Evolutionary conservation across 2,113 vertebrate species (phyloP).

Genomic region (Caracal caracal): DNA sequence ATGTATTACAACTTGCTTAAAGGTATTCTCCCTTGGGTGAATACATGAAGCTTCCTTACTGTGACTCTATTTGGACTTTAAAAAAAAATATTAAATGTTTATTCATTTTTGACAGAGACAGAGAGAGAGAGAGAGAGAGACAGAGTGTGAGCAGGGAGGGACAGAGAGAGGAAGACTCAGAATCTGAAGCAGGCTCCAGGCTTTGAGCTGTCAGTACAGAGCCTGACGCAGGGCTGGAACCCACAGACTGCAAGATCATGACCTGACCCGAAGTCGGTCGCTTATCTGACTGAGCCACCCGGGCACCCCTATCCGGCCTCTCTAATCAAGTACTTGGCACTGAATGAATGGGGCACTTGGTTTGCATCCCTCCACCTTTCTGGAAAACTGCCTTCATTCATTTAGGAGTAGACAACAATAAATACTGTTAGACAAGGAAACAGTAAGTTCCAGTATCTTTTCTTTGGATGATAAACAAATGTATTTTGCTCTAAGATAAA

Average conservation of each 20-base stretch:
- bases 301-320: neutral
- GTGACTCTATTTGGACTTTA: neutral
- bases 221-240: too few species aligned
- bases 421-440: slow-evolving; percentile 3
- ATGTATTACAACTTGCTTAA: neutral
- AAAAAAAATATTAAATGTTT: too few species aligned
- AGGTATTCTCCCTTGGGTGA: neutral
- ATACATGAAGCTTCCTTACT: neutral
- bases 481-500: neutral
- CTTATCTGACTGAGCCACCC: too few species aligned
- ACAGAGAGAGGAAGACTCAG: too few species aligned
- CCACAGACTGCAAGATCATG: too few species aligned
- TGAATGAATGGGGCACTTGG: neutral
- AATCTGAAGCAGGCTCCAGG: too few species aligned
- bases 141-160: too few species aligned
- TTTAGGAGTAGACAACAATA: neutral
- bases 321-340: neutral
- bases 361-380: neutral
- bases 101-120: too few species aligned
- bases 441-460: neutral
- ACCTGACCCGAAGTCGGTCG: too few species aligned
- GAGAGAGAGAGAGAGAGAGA: too few species aligned
- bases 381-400: slow-evolving; percentile 11
- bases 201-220: too few species aligned
- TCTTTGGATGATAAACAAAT: slow-evolving; percentile 1